These are phyloP conservation scores for Nothobranchius kuhntae DNA, from an alignment of 2,113 vertebrate genomes.

Conservation along the genomic window DNA sequence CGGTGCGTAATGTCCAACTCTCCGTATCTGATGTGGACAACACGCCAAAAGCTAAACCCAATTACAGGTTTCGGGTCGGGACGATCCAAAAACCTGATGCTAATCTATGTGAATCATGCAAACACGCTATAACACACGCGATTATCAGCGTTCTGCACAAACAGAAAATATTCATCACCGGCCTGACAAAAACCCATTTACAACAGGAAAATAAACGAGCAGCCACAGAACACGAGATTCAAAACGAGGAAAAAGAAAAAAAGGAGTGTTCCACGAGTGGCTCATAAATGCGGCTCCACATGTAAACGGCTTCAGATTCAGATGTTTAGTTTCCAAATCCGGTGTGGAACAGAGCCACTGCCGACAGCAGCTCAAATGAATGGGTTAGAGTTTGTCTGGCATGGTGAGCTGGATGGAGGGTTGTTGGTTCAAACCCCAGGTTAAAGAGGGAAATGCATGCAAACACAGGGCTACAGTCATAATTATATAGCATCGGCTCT, in stretches of 20 bases:
- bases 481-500: too few species aligned
- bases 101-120: slow-evolving; percentile 14
- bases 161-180: background rate
- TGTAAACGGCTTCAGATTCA: slow-evolving; percentile 49
- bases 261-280: slow-evolving; percentile 30
- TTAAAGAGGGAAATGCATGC: slow-evolving; percentile 50
- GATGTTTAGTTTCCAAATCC: slow-evolving; percentile 58
- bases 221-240: slow-evolving; percentile 33
- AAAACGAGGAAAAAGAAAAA: slow-evolving; percentile 41
- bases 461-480: slow-evolving; percentile 6
- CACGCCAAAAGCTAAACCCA: slow-evolving; percentile 41
- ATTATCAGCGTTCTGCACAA: slow-evolving; percentile 6
- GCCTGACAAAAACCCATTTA: slow-evolving; percentile 39
- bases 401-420: slow-evolving; percentile 47
- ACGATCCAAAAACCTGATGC: slow-evolving; percentile 16
- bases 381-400: slow-evolving; percentile 53
- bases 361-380: slow-evolving; percentile 51
- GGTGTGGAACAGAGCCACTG: slow-evolving; percentile 20
- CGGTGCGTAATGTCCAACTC: slow-evolving; percentile 38
- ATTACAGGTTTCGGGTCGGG: slow-evolving; percentile 28
- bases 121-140: background rate
- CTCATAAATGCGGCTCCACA: slow-evolving; percentile 51
- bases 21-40: slow-evolving; percentile 58
- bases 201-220: slow-evolving; percentile 41
- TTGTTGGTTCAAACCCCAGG: slow-evolving; percentile 55